These are phyloP conservation scores for Mus spretus DNA, from an alignment of 2,797 vertebrate species.

Conservation along the genomic window DNA sequence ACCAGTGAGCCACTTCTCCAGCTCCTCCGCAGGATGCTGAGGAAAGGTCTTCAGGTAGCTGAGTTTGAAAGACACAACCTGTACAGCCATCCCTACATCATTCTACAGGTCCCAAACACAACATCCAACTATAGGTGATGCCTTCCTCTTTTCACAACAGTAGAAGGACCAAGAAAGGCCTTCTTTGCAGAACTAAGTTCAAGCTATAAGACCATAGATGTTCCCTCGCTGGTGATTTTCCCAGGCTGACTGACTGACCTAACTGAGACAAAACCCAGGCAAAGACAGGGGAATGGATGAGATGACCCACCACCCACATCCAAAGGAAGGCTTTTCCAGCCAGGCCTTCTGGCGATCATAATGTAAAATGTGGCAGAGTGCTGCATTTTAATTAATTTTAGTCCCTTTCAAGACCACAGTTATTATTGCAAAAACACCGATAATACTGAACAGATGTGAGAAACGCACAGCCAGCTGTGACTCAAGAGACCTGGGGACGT, in stretches of 20 bases:
- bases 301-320: conserved; percentile 22
- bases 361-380: conserved; percentile 50
- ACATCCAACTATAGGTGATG: rapidly evolving
- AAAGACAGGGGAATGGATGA: neutral
- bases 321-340: neutral
- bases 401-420: conserved; percentile 76
- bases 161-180: neutral
- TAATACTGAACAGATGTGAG: conserved; percentile 83
- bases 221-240: neutral
- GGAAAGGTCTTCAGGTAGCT: neutral
- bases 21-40: neutral
- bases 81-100: rapidly evolving
- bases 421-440: conserved; percentile 80
- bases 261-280: neutral
- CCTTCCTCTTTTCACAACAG: rapidly evolving
- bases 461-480: conserved; percentile 54
- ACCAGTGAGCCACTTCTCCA: neutral
- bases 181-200: neutral
- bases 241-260: neutral
- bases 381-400: conserved; percentile 83
- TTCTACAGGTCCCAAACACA: rapidly evolving
- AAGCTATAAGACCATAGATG: neutral
- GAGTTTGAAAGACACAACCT: neutral
- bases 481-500: conserved; percentile 68
- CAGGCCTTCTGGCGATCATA: conserved; percentile 50